Evolutionary conservation across 1,140 invertebrate genomes (phyloP).

Genomic region (Eumeta japonica): DNA sequence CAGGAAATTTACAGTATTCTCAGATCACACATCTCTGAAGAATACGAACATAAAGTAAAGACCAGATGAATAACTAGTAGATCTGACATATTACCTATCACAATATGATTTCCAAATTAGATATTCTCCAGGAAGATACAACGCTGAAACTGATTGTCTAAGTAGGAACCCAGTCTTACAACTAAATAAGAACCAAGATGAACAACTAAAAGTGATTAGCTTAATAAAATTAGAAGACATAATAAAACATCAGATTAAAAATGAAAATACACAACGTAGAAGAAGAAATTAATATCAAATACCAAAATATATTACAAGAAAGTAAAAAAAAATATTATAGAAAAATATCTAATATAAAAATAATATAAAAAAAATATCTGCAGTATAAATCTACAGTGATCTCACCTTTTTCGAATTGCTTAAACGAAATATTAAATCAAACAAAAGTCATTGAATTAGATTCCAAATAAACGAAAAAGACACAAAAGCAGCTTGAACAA

Average conservation of each 20-base stretch:
- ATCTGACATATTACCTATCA: slow-evolving; percentile 21
- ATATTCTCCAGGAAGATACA: slow-evolving; percentile 26
- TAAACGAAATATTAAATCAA: too few relatives aligned
- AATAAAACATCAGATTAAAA: slow-evolving; percentile 21
- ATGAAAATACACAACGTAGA: slow-evolving; percentile 19
- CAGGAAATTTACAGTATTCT: slow-evolving; percentile 22
- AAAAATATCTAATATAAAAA: too few relatives aligned
- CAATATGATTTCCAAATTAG: slow-evolving; percentile 22
- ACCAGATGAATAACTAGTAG: slow-evolving; percentile 13
- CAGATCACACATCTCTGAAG: slow-evolving; percentile 30
- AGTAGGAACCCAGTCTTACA: slow-evolving; percentile 34
- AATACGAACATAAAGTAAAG: slow-evolving; percentile 25
- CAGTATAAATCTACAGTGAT: too few relatives aligned
- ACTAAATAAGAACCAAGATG: slow-evolving; percentile 19
- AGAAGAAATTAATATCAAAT: slow-evolving; percentile 13
- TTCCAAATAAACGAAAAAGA: too few relatives aligned
- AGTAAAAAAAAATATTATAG: too few relatives aligned
- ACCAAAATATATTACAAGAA: slow-evolving; percentile 14
- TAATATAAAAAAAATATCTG: too few relatives aligned
- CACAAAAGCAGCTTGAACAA: too few relatives aligned
- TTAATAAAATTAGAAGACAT: slow-evolving; percentile 27
- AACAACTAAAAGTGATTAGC: slow-evolving; percentile 27
- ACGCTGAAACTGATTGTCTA: slow-evolving; percentile 30
- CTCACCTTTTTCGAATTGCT: too few relatives aligned
- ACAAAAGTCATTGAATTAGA: too few relatives aligned